phyloP scores from a whole-genome alignment of 1,140 invertebrate genomes.

The Drosophila ogumai region DNA sequence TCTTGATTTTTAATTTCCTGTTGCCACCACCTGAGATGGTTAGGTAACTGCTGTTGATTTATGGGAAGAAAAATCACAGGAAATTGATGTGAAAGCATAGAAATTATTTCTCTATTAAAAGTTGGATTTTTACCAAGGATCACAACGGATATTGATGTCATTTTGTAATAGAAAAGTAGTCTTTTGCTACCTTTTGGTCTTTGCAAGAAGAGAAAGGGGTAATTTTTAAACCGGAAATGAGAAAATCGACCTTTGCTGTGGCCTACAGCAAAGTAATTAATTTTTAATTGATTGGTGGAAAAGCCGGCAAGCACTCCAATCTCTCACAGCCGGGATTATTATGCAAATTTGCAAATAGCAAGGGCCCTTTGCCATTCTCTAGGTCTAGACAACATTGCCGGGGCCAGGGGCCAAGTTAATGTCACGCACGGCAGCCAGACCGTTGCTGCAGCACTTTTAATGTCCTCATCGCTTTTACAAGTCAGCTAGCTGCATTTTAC shows the following conservation, averaged over 20 bases:
- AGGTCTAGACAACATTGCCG: constrained; percentile 44
- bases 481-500: constrained; percentile 38
- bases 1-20: constrained; percentile 28
- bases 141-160: not conserved
- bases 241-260: constrained; percentile 28
- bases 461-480: constrained; percentile 60
- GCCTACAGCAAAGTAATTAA: constrained; percentile 47
- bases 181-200: not conserved
- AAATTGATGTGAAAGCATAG: constrained; percentile 21
- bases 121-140: not conserved
- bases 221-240: constrained; percentile 35
- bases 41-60: constrained; percentile 23
- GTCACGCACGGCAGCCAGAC: constrained; percentile 38
- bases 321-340: constrained; percentile 19
- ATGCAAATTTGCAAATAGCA: constrained; percentile 35
- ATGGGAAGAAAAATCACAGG: constrained; percentile 11
- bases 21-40: constrained; percentile 2
- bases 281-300: constrained; percentile 56
- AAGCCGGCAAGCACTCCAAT: constrained; percentile 27
- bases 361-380: not conserved
- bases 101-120: constrained; percentile 15
- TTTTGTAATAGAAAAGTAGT: constrained; percentile 7
- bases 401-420: constrained; percentile 45
- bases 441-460: constrained; percentile 42
- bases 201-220: constrained; percentile 15